Percentiles rank a stretch among this genome's conserved stretches.
Conservation (phyloP, 30 jellyfish, hydroid and myxozoan genomes). For the Calvadosia cruxmelitensis region DNA sequence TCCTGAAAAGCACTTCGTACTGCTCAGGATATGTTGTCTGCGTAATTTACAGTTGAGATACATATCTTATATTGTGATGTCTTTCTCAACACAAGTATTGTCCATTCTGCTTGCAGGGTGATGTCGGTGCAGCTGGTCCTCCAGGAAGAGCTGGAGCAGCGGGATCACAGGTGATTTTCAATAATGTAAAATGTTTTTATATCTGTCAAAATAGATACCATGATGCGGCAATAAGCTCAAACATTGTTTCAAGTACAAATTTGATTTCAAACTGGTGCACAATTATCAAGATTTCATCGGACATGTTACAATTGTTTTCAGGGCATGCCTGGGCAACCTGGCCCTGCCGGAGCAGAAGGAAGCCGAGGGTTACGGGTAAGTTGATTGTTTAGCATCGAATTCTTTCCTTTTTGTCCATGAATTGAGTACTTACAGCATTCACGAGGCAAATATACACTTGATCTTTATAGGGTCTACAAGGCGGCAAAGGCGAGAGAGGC, state of each 20-base stretch:
- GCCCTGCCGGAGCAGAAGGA: slow-evolving; percentile 1
- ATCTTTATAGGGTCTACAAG: slow-evolving; percentile 33
- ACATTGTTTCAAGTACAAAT: no score
- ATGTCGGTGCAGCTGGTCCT: slow-evolving; percentile 79
- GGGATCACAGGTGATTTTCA: slow-evolving; percentile 62
- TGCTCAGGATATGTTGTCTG: no score
- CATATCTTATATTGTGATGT: no score
- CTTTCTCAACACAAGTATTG: no score
- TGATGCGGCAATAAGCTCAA: no score
- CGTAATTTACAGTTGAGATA: no score
- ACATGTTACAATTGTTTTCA: slow-evolving; percentile 1
- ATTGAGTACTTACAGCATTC: background rate
- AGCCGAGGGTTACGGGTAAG: background rate
- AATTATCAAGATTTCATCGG: no score
- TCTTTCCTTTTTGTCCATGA: background rate
- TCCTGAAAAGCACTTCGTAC: no score
- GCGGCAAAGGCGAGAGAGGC: slow-evolving; percentile 47
- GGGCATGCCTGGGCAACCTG: slow-evolving; percentile 35
- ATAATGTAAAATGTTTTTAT: no score
- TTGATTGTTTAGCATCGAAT: background rate
- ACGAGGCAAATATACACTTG: background rate
- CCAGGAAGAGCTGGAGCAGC: slow-evolving; percentile 72
- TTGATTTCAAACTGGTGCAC: no score
- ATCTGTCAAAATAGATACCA: no score
- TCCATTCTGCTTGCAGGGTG: slow-evolving; percentile 46